Conservation (phyloP, 2,113 vertebrate genomes). For the Bubo bubo region DNA sequence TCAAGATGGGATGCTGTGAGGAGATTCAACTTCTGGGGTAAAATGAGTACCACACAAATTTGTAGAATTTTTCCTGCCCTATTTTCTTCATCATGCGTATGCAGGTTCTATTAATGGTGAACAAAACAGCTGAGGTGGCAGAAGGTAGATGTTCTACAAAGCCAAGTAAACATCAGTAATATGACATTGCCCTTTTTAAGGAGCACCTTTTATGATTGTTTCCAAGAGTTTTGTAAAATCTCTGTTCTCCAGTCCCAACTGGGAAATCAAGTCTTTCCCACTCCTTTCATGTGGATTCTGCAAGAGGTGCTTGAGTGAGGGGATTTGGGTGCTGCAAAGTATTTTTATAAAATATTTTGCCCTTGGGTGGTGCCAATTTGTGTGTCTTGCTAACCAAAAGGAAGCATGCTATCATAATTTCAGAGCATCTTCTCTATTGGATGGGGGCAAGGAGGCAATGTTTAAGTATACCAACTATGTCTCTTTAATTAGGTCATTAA, state of each 20-base stretch:
- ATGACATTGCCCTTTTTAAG: not conserved
- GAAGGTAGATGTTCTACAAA: not conserved
- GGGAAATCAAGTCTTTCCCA: not conserved
- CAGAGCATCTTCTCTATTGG: not conserved
- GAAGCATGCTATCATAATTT: not conserved
- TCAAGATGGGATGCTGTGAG: not conserved
- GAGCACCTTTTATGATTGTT: not conserved
- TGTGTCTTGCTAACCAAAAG: not conserved
- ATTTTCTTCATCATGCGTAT: not conserved
- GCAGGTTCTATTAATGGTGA: not conserved
- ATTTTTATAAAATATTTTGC: not conserved
- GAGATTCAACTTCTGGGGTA: not conserved
- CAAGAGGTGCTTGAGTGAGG: not conserved
- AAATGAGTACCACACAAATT: not conserved
- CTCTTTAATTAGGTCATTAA: constrained; percentile 36
- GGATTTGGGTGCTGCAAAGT: not conserved
- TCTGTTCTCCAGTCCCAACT: not conserved
- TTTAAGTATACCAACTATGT: constrained; percentile 3
- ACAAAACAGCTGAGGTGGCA: not conserved
- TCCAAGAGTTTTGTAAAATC: not conserved
- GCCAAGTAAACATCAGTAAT: not conserved
- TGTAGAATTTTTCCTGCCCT: not conserved
- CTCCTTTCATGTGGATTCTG: not conserved
- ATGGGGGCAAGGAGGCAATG: not conserved
- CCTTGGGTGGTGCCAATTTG: not conserved